Evolutionary conservation across 2,888 invertebrate genomes (phyloP), one percentile per base, ranked within the genome.

Genomic region (Pilophorus perplexus): DNA sequence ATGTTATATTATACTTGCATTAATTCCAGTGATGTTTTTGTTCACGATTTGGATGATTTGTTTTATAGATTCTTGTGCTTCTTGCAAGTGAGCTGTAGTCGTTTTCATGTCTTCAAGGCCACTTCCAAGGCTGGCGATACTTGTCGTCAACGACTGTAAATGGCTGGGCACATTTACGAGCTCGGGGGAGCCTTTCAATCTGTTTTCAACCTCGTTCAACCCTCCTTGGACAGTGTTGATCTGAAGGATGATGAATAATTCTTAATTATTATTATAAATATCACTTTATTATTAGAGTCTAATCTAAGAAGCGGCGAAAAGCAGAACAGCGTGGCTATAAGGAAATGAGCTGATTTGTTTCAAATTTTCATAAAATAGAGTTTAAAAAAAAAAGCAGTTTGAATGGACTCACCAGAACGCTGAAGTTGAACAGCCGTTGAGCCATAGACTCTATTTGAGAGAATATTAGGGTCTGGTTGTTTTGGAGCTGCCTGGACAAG

Each of bases 391-490:
- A n/a, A n/a, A n/a, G n/a, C n/a, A n/a, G n/a, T n/a, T n/a, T n/a
- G n/a, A n/a, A n/a, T n/a, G n/a, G n/a, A 25, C 65, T 37, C 74
- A 80, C 80, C 78, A 83, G 81, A 14, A 74, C 73, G 33, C 80
- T 80, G 67, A 83, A 77, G 72, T 79, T 80, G 62, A 79, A 79
- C 60, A 87, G 79, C 40, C 82, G 81, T 54, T 78, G 74, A 69
- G 84, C 83, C 33, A 88, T 76, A 68, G 81, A 81, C 1, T 79
- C 79, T 18, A 88, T 76, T 72, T 84, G 81, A 54, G 75, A 76
- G 71, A 80, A 82, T 59, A 88, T 79, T 59, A 79, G 79, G 25
- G 83, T 85, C 72, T 87, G 85, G 76, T 88, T 88, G 70, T 83
- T 83, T 68, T 84, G 81, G 44, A 88, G 78, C 72, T 83, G 84